A percentile compares a stretch with the other conserved stretches of the same genome.
Conservation (phyloP, 2,888 invertebrate species). For the Diploptera punctata region DNA sequence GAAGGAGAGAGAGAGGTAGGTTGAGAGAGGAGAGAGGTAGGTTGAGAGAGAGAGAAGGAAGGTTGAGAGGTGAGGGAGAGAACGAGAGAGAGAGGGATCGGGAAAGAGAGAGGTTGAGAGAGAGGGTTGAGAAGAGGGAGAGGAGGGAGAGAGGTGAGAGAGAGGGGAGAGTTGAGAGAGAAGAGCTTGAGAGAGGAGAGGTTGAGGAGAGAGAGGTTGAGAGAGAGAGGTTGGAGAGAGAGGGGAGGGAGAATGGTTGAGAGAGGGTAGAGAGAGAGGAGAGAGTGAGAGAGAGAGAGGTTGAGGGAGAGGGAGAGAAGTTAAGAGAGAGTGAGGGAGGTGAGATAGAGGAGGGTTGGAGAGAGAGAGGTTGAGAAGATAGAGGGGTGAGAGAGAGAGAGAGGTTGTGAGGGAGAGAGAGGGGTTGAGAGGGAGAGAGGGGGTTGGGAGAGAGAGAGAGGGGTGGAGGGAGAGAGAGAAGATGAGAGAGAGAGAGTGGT, state of each 20-base stretch:
- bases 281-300: neutral
- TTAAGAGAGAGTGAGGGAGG: neutral
- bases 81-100: neutral
- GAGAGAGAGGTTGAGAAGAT: neutral
- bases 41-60: slow-evolving; percentile 1
- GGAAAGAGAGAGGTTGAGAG: no score
- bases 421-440: neutral
- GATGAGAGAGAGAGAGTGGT: no score
- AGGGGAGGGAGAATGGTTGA: neutral
- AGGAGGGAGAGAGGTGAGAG: no score
- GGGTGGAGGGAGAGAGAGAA: no score
- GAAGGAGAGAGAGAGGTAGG: neutral
- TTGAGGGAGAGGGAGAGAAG: neutral
- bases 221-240: neutral
- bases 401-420: neutral
- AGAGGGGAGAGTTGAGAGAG: no score
- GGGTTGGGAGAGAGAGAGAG: neutral
- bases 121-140: no score
- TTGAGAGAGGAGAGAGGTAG: neutral
- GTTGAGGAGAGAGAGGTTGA: no score
- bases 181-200: no score
- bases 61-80: no score
- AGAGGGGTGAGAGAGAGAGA: neutral
- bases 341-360: neutral
- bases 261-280: neutral